These are phyloP conservation scores for Caenorhabditis imperialis DNA, from an alignment of 2,888 invertebrate species.

Conservation along the genomic window DNA sequence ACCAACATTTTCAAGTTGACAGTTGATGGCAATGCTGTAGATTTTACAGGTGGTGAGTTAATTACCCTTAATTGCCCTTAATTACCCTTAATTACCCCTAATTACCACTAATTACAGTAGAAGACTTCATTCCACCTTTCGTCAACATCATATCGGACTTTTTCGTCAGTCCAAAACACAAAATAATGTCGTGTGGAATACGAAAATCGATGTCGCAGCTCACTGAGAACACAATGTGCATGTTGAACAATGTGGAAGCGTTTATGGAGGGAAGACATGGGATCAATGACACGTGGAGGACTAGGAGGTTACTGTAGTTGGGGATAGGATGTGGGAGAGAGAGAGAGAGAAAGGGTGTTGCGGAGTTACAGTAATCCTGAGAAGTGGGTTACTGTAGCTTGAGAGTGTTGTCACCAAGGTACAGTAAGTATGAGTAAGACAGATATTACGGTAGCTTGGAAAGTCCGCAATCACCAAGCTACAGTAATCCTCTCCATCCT, in stretches of 20 bases:
- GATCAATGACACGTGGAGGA: constrained; percentile 37
- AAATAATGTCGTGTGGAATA: constrained; percentile 39
- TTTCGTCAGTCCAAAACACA: constrained; percentile 31
- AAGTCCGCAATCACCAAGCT: no score
- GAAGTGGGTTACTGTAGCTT: neutral
- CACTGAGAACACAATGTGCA: constrained; percentile 33
- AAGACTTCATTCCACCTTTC: constrained; percentile 44
- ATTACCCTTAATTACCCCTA: no score
- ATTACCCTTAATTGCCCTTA: neutral
- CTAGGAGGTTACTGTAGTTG: constrained; percentile 11
- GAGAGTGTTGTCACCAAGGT: constrained; percentile 16
- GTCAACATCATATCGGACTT: constrained; percentile 42
- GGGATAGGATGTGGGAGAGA: no score
- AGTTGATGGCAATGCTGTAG: constrained; percentile 17
- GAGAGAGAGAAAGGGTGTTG: no score
- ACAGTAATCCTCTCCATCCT: no score
- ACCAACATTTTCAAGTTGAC: no score
- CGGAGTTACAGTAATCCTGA: no score
- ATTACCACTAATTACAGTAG: no score
- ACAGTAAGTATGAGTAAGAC: no score
- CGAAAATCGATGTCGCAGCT: constrained; percentile 38
- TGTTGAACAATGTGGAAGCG: constrained; percentile 21
- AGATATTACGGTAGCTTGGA: no score
- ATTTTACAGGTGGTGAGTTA: constrained; percentile 41
- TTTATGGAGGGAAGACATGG: constrained; percentile 20